Conservation (phyloP, 1,140 invertebrate genomes). For the Cylas formicarius region DNA sequence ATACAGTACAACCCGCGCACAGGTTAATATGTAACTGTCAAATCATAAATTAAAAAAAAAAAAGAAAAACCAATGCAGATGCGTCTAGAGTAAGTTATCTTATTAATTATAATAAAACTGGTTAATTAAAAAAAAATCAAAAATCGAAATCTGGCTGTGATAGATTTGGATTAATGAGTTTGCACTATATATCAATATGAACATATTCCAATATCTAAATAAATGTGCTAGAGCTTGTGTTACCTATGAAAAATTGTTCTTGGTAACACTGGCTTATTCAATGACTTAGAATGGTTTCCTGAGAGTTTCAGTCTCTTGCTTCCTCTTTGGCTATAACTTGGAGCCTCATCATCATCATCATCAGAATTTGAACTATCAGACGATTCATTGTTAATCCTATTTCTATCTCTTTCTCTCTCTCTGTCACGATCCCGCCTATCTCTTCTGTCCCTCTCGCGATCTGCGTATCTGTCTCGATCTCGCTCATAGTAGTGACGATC, state of each 20-base stretch:
- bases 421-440: conserved; percentile 39
- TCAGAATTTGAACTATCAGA: conserved; percentile 52
- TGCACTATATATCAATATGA: no score
- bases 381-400: conserved; percentile 41
- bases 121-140: no score
- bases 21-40: no score
- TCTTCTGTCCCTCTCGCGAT: conserved; percentile 40
- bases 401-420: conserved; percentile 41
- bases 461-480: conserved; percentile 36
- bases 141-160: no score
- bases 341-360: conserved; percentile 45
- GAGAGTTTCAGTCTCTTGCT: conserved; percentile 48
- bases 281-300: conserved; percentile 44
- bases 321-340: conserved; percentile 32
- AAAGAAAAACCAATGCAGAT: no score
- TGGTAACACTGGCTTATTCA: conserved; percentile 44
- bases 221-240: conserved; percentile 3
- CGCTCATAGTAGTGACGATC: conserved; percentile 44
- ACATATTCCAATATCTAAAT: neutral
- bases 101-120: no score
- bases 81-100: no score
- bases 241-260: conserved; percentile 62
- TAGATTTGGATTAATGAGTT: no score
- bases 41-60: no score
- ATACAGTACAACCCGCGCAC: no score